Evolutionary conservation across 2,797 vertebrate species (phyloP).

Genomic region (Brachyrhaphis roseni): DNA sequence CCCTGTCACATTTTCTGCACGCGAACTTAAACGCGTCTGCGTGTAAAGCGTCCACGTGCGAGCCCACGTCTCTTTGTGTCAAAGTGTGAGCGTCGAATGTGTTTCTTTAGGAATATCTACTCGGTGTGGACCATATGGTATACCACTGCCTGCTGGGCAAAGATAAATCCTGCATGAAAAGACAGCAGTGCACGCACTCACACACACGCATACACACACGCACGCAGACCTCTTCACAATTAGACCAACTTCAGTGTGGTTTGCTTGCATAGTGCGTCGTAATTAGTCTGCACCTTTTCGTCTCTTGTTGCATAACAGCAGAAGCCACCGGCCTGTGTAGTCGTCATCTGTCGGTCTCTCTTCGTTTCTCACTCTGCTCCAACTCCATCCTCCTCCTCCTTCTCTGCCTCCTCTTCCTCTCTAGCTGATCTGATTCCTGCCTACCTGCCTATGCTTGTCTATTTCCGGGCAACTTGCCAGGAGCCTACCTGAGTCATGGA

Average conservation of each 20-base stretch:
- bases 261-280: constrained; percentile 51
- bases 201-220: constrained; percentile 27
- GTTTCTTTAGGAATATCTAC: constrained; percentile 72
- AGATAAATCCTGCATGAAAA: constrained; percentile 76
- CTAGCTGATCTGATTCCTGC: constrained; percentile 32
- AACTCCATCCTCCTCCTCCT: constrained; percentile 26
- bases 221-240: constrained; percentile 35
- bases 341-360: constrained; percentile 58
- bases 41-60: constrained; percentile 22
- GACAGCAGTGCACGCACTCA: constrained; percentile 38
- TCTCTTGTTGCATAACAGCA: constrained; percentile 60
- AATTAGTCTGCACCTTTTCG: constrained; percentile 63
- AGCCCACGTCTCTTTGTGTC: constrained; percentile 45
- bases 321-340: constrained; percentile 41
- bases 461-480: constrained; percentile 39
- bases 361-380: constrained; percentile 16
- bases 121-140: constrained; percentile 74
- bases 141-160: constrained; percentile 74
- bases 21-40: constrained; percentile 20
- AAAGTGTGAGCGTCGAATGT: constrained; percentile 43
- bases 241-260: constrained; percentile 47
- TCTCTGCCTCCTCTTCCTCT: constrained; percentile 23
- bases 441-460: constrained; percentile 59
- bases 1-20: constrained; percentile 16
- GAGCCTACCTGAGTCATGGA: constrained; percentile 55